These are phyloP conservation scores for Corynorhinus townsendii DNA, from an alignment of 2,113 vertebrate species.

Conservation along the genomic window DNA sequence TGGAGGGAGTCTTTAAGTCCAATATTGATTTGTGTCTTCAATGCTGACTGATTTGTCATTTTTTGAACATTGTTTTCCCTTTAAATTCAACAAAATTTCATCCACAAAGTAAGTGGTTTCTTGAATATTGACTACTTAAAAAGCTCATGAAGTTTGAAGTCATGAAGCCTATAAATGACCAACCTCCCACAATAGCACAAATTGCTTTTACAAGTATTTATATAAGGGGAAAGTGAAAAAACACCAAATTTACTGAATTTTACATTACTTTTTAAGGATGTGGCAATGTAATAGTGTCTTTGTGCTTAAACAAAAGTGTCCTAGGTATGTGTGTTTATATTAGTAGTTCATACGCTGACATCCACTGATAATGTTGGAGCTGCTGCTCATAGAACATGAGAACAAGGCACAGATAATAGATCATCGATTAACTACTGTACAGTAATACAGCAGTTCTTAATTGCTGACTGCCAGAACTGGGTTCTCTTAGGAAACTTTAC, in stretches of 20 bases:
- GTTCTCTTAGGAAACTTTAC: neutral
- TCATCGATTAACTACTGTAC: neutral
- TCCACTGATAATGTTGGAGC: neutral
- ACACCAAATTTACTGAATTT: neutral
- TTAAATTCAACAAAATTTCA: neutral
- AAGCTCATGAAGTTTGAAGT: neutral
- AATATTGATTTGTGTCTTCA: slow-evolving; percentile 5
- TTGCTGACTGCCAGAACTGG: neutral
- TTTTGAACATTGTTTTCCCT: slow-evolving; percentile 37
- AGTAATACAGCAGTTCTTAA: neutral
- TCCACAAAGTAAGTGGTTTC: neutral
- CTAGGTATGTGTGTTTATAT: neutral
- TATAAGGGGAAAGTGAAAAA: neutral
- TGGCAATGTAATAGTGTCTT: neutral
- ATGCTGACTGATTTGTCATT: slow-evolving; percentile 8
- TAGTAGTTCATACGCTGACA: neutral
- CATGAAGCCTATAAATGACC: neutral
- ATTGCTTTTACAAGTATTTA: neutral
- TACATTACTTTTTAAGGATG: neutral
- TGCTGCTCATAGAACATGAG: neutral
- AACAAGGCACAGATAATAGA: neutral
- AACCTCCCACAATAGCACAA: neutral
- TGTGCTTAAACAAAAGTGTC: neutral
- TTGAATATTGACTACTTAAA: neutral
- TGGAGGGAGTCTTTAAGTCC: neutral